Conservation (phyloP, 2,888 invertebrate genomes). For the Leptinotarsa haldemani region DNA sequence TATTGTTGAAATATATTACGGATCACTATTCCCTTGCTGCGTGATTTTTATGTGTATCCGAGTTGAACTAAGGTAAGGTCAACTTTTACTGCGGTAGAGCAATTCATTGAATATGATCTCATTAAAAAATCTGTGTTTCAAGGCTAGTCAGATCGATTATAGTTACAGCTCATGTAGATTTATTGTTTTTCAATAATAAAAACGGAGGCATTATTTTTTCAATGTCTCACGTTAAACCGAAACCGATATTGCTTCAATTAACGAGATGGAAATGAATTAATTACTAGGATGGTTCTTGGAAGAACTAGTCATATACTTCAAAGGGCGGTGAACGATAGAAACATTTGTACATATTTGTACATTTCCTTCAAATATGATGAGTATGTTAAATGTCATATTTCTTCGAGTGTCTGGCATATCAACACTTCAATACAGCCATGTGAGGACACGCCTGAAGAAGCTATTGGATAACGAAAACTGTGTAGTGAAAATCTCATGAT, state of each 20-base stretch:
- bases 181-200: constrained; percentile 22
- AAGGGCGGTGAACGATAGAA: background rate
- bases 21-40: too few relatives aligned
- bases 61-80: constrained; percentile 24
- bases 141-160: constrained; percentile 19
- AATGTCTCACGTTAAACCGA: constrained; percentile 2
- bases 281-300: background rate
- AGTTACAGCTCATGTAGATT: constrained; percentile 14
- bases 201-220: constrained; percentile 9
- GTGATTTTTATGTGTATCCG: constrained; percentile 19
- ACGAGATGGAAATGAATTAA: background rate
- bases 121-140: constrained; percentile 16
- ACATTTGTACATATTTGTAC: too few relatives aligned
- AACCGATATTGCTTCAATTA: background rate
- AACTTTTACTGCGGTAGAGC: constrained; percentile 12
- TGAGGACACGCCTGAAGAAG: too few relatives aligned
- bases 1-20: too few relatives aligned
- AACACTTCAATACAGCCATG: too few relatives aligned
- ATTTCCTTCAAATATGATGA: too few relatives aligned
- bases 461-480: too few relatives aligned
- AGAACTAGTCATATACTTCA: background rate
- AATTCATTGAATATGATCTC: constrained; percentile 20
- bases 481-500: too few relatives aligned
- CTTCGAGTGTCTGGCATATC: too few relatives aligned
- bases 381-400: too few relatives aligned